Conservation (phyloP, 2,113 vertebrate species). For the Pteropus alecto region DNA sequence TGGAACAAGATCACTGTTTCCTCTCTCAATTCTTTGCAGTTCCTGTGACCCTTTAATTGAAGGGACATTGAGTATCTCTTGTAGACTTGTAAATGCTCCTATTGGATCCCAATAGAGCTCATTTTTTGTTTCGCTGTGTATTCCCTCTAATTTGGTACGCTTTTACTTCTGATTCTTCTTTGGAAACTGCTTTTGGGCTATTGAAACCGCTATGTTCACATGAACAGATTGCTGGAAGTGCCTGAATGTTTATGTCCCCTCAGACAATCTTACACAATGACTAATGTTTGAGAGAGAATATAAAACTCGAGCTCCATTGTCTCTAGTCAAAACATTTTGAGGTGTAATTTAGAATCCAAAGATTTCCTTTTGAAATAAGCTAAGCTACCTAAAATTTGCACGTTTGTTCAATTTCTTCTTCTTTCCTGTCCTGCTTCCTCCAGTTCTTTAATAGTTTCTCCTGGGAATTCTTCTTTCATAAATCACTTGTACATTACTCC, state of each 20-base stretch:
- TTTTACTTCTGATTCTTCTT: slow-evolving; percentile 30
- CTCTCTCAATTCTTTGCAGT: neutral
- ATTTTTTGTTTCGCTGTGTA: neutral
- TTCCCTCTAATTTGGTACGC: neutral
- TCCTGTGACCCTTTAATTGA: neutral
- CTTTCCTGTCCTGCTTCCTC: neutral
- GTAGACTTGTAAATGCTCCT: neutral
- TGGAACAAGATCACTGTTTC: neutral
- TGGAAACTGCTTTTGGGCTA: neutral
- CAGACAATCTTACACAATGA: neutral
- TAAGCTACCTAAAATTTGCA: neutral
- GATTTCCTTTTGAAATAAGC: neutral
- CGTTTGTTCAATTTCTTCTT: neutral
- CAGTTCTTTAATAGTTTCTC: neutral
- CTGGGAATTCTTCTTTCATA: neutral
- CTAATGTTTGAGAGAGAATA: neutral
- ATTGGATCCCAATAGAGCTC: neutral
- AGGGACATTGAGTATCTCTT: neutral
- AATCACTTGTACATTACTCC: neutral
- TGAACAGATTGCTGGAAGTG: neutral
- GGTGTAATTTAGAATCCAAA: neutral
- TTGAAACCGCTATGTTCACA: neutral
- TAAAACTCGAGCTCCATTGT: neutral
- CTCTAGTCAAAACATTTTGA: slow-evolving; percentile 15
- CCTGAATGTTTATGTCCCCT: neutral